These are phyloP conservation scores for Caloenas nicobarica DNA, from an alignment of 2,113 vertebrate species.

Conservation along the genomic window DNA sequence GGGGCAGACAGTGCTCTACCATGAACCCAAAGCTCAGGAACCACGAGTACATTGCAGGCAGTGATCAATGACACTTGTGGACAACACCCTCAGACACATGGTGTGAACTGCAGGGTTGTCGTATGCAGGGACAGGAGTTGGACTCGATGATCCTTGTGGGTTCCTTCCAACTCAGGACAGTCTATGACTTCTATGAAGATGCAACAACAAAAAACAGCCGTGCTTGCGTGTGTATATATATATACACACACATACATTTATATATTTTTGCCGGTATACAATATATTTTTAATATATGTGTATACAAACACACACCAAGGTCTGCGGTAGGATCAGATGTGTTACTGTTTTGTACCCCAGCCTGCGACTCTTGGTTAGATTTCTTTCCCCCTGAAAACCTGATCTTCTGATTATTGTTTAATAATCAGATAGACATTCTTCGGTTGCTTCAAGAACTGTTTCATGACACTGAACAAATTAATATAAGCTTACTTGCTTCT, in stretches of 20 bases:
- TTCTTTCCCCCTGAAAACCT: neutral
- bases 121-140: too few species aligned
- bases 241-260: rapidly evolving
- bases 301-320: neutral
- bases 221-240: rapidly evolving
- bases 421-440: neutral
- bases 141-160: too few species aligned
- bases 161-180: too few species aligned
- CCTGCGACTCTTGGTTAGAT: neutral
- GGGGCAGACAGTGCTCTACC: neutral
- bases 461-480: neutral
- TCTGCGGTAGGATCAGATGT: neutral
- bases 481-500: neutral
- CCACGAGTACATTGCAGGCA: neutral
- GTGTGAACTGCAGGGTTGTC: too few species aligned
- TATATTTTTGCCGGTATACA: neutral
- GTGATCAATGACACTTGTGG: neutral
- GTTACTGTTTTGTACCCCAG: neutral
- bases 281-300: rapidly evolving
- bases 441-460: neutral
- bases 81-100: too few species aligned
- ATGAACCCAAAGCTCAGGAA: neutral
- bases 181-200: neutral
- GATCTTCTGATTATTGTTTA: neutral
- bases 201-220: neutral